Base-by-base conservation (phyloP, 2,888 invertebrate genomes). In the Anthophora plumipes region DNA sequence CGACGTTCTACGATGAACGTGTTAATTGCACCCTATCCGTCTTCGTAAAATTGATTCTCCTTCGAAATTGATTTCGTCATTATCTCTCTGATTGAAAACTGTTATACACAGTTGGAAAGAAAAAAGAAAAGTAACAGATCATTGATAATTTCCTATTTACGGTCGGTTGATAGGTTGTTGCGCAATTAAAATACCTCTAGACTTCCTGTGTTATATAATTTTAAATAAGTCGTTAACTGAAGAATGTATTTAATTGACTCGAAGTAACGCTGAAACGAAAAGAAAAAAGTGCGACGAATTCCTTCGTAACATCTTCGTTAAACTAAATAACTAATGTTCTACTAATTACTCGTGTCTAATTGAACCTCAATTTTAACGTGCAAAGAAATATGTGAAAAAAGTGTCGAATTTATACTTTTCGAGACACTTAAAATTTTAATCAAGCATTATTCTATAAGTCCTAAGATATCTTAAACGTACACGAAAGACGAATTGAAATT, bases 161-260 rank as follows among this genome's bases (percentile, higher is more conserved):
- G 43, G 22, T 43, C 17, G 43, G 31, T 31, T 8, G 41, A 37
- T 48, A 31, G 14, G 25, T 31, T 74, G 20, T 74, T 59, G 52
- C 7, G 22, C 46, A 77, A 77, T 60, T 43, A 59, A 66, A 46
- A 39, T 12, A 46, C 20, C 31, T 57, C 2, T 43, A 20, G 43
- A 37, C 31, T 74, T 66, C 59, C 75, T 66, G 37, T 14, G 20
- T 77, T 74, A 39, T 66, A n/a, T 59, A 48, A 74, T 43, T 20
- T 25, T 2, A 17, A 46, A 43, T 8, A 17, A 37, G 8, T 64
- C 37, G 46, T 31, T 73, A 41, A 20, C 39, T n/a, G n/a, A 9
- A 5, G 25, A 68, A 41, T n/a, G n/a, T n/a, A n/a, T n/a, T n/a
- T 63, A 76, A 76, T 76, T 57, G 41, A 17, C 57, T 57, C 22